These are phyloP conservation scores for Physocephala rufipes DNA, from an alignment of 2,888 invertebrate species.

Conservation along the genomic window DNA sequence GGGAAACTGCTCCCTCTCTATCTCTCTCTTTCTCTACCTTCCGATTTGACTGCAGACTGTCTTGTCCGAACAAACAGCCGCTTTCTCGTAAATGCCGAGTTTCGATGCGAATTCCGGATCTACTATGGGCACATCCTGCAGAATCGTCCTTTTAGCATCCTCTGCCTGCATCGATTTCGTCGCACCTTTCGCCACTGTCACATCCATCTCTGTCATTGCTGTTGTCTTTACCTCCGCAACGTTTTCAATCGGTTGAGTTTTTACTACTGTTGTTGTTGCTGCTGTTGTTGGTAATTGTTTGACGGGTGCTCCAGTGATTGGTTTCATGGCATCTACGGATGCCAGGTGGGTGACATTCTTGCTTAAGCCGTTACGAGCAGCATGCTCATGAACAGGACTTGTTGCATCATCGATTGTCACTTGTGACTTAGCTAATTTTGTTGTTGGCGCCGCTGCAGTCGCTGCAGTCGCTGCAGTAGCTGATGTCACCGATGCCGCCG, in stretches of 20 bases:
- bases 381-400: constrained; percentile 19
- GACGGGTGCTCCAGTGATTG: constrained; percentile 28
- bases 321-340: constrained; percentile 30
- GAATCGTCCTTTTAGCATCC: background rate
- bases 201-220: constrained; percentile 15
- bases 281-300: constrained; percentile 22
- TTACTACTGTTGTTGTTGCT: constrained; percentile 14
- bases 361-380: no score
- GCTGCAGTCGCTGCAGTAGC: no score
- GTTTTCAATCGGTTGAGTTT: constrained; percentile 9
- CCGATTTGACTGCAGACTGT: constrained; percentile 81
- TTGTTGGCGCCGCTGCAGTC: constrained; percentile 31
- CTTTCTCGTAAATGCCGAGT: constrained; percentile 65
- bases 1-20: no score
- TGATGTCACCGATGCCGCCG: constrained; percentile 34
- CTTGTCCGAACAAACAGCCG: constrained; percentile 83
- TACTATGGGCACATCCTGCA: constrained; percentile 43
- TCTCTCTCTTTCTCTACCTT: constrained; percentile 69
- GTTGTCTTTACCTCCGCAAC: constrained; percentile 20
- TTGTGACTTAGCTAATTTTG: constrained; percentile 16
- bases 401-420: constrained; percentile 24
- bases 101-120: constrained; percentile 50
- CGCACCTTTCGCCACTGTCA: background rate
- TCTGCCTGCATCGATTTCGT: background rate
- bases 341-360: constrained; percentile 1